Conservation (phyloP, 2,888 invertebrate species). For the Liopterus haemorrhoidalis region DNA sequence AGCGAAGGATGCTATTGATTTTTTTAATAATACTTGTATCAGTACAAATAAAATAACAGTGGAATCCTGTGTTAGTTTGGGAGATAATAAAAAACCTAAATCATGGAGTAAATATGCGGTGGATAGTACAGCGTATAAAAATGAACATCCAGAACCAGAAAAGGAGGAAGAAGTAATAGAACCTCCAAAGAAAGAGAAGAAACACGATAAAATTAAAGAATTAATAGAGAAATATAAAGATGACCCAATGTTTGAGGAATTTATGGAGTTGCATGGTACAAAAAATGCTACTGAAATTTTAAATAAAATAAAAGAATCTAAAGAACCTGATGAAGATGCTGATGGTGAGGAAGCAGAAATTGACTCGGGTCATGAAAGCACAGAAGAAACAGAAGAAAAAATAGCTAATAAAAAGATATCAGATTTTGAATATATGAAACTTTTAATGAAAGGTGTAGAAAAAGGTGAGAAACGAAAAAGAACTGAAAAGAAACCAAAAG, state of each 20-base stretch:
- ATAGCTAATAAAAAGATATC: constrained; percentile 67
- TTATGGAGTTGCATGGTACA: constrained; percentile 75
- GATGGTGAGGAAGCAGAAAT: constrained; percentile 35
- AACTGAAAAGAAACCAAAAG: constrained; percentile 44
- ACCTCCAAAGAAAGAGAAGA: constrained; percentile 39
- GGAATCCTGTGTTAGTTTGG: constrained; percentile 62
- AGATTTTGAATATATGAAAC: constrained; percentile 76
- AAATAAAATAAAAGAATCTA: constrained; percentile 27
- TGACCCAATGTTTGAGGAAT: constrained; percentile 86
- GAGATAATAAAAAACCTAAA: constrained; percentile 68
- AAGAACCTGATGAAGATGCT: constrained; percentile 33
- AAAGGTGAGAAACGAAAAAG: constrained; percentile 42
- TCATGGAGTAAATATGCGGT: constrained; percentile 90
- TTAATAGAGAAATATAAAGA: constrained; percentile 71
- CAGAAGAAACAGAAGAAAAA: constrained; percentile 46
- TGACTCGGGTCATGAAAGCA: constrained; percentile 32
- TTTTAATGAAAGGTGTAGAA: constrained; percentile 51
- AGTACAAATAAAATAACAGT: constrained; percentile 77
- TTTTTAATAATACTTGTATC: constrained; percentile 79
- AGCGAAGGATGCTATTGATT: constrained; percentile 68
- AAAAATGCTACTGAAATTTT: constrained; percentile 39
- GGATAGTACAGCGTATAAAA: constrained; percentile 65
- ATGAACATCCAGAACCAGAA: constrained; percentile 45
- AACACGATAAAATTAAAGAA: constrained; percentile 56
- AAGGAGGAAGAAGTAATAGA: constrained; percentile 34